Evolutionary conservation across 2,888 invertebrate genomes (phyloP).

Genomic region (Reticulitermes lucifugus): DNA sequence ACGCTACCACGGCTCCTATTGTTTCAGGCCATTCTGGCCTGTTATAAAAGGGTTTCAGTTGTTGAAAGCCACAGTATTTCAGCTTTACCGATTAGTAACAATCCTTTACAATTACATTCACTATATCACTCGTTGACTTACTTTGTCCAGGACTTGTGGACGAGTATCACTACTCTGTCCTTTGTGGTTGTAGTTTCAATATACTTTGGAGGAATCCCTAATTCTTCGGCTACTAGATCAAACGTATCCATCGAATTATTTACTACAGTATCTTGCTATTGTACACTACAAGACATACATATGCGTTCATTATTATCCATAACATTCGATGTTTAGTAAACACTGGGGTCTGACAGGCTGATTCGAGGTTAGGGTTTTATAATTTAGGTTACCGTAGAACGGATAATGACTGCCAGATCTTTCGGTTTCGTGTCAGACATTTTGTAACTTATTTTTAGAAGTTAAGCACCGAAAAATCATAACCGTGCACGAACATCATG

Average conservation of each 20-base stretch:
- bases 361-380: neutral
- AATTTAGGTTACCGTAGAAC: neutral
- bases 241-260: constrained; percentile 43
- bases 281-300: neutral
- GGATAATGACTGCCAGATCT: neutral
- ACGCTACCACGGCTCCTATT: no score
- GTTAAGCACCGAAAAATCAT: neutral
- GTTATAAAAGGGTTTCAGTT: no score
- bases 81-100: neutral
- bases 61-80: neutral
- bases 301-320: neutral
- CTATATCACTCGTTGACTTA: constrained; percentile 49
- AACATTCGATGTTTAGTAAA: neutral
- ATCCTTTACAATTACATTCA: neutral
- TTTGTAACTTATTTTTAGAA: neutral
- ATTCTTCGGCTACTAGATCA: constrained; percentile 66
- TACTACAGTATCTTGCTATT: neutral
- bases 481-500: no score
- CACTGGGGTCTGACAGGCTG: neutral
- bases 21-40: no score
- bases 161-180: constrained; percentile 72
- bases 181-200: constrained; percentile 69
- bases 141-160: constrained; percentile 76
- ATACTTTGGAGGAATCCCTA: constrained; percentile 78
- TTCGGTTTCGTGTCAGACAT: neutral